Evolutionary conservation across 2,113 vertebrate species (phyloP).

Genomic region (Lucifuga dentata): DNA sequence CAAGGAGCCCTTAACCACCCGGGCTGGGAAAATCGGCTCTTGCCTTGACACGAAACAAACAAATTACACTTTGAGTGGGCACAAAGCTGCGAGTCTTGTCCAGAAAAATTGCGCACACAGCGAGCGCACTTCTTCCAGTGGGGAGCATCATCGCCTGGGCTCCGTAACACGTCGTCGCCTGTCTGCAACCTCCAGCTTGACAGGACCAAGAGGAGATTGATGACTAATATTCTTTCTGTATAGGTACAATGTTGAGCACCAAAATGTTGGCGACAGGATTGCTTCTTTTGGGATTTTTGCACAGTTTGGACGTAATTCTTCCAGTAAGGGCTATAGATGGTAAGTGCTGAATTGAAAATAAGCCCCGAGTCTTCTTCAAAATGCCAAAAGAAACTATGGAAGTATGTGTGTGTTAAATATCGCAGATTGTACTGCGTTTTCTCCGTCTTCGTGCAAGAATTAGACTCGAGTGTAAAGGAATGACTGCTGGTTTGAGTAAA

Average conservation of each 20-base stretch:
- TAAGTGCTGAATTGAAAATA: conserved; percentile 64
- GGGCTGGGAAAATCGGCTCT: conserved; percentile 67
- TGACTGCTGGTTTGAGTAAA: conserved; percentile 24
- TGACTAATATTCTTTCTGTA: conserved; percentile 60
- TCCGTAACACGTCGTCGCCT: conserved; percentile 64
- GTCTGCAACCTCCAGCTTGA: conserved; percentile 69
- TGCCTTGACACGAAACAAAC: conserved; percentile 49
- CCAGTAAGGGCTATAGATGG: conserved; percentile 80
- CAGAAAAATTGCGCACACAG: conserved; percentile 51
- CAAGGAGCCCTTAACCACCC: conserved; percentile 66
- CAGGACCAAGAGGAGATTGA: conserved; percentile 72
- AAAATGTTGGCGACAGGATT: conserved; percentile 75
- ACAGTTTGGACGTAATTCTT: conserved; percentile 79
- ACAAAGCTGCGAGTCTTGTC: conserved; percentile 50
- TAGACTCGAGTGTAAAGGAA: conserved; percentile 8
- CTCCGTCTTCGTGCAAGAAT: conserved; percentile 15
- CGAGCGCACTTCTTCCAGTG: conserved; percentile 51
- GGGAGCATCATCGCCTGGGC: conserved; percentile 58
- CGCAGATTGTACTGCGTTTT: not conserved
- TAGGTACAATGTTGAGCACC: conserved; percentile 74
- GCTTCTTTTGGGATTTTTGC: conserved; percentile 80
- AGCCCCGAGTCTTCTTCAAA: not conserved
- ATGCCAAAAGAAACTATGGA: not conserved
- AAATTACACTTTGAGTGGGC: conserved; percentile 33
- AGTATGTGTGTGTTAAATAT: conserved; percentile 3